Evolutionary conservation across 2,113 vertebrate genomes (phyloP).

Genomic region (Puffinus mauretanicus): DNA sequence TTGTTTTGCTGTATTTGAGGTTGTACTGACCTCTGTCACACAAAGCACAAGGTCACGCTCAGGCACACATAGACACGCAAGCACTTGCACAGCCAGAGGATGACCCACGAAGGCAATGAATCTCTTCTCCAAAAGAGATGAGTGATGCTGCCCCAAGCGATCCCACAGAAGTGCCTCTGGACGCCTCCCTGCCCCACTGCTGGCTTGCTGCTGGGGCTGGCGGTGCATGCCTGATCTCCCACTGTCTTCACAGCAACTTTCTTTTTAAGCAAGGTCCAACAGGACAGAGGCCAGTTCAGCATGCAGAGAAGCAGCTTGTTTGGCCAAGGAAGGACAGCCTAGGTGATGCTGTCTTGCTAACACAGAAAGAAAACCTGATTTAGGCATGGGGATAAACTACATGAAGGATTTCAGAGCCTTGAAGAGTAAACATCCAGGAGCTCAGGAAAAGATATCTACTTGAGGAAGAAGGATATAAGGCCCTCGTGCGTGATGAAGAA

Average conservation of each 20-base stretch:
- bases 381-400: background rate
- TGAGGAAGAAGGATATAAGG: background rate
- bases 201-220: background rate
- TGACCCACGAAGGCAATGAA: fast-evolving
- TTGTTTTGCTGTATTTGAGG: background rate
- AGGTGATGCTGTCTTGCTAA: background rate
- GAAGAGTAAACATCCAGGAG: background rate
- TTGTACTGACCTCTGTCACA: background rate
- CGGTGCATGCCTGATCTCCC: background rate
- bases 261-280: background rate
- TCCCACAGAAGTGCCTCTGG: background rate
- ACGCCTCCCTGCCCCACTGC: background rate
- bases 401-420: background rate
- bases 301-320: background rate
- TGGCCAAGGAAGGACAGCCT: background rate
- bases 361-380: background rate
- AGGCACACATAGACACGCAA: background rate
- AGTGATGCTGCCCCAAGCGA: background rate
- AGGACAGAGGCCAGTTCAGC: background rate
- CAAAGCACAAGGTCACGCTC: fast-evolving
- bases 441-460: background rate
- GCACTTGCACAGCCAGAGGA: background rate
- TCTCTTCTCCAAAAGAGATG: background rate
- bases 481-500: background rate
- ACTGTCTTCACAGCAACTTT: background rate